Percentiles rank a stretch among this genome's conserved stretches.
Conservation (phyloP, 1,140 invertebrate species). For the Aphelenchoides avenae region DNA sequence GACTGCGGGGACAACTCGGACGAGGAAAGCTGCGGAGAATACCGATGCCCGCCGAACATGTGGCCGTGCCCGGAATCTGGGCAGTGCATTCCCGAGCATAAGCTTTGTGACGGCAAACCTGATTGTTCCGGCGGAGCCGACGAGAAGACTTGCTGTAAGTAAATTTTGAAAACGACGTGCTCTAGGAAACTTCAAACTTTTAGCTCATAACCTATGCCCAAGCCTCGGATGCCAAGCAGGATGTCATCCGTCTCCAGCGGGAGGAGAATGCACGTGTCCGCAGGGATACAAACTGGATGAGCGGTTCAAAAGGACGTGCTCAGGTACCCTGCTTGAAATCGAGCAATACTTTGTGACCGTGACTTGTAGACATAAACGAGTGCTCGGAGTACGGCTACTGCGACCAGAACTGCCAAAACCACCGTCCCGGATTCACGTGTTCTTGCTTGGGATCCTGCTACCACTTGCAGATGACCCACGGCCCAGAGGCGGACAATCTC, state of each 20-base stretch:
- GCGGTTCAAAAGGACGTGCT: constrained; percentile 78
- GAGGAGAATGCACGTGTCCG: constrained; percentile 81
- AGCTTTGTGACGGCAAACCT: constrained; percentile 80
- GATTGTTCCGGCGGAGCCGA: constrained; percentile 87
- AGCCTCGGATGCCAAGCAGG: constrained; percentile 79
- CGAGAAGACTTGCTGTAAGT: constrained; percentile 67
- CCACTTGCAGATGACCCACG: constrained; percentile 68
- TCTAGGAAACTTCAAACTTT: constrained; percentile 3
- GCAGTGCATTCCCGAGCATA: constrained; percentile 80
- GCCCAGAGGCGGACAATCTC: constrained; percentile 65
- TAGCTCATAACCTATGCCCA: constrained; percentile 73
- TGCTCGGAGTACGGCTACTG: constrained; percentile 90
- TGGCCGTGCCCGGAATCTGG: constrained; percentile 75
- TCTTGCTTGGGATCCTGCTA: constrained; percentile 67
- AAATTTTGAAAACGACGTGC: neutral
- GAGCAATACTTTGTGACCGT: no score
- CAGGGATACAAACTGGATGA: constrained; percentile 69
- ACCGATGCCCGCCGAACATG: constrained; percentile 83
- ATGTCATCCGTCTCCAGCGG: constrained; percentile 79
- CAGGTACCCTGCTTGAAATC: no score
- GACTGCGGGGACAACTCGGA: constrained; percentile 66
- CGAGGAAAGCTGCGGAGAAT: constrained; percentile 78
- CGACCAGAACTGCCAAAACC: constrained; percentile 86
- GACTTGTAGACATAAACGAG: constrained; percentile 77
- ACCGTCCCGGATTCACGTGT: constrained; percentile 74